Base-by-base conservation (phyloP, 2,888 invertebrate species). In the Pedicia rivosa region DNA sequence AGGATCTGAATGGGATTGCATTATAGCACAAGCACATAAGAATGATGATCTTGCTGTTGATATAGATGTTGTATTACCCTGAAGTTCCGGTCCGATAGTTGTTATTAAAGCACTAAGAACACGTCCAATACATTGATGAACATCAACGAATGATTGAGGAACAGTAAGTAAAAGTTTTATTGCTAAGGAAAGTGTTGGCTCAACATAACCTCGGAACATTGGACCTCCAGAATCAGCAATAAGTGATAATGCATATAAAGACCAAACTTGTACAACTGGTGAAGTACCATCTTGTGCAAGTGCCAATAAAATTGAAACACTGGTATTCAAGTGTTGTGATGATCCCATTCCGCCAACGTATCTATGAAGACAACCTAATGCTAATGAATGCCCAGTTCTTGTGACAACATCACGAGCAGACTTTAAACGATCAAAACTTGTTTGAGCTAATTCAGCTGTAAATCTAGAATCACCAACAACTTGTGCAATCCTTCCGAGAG, bases 191-290 rank as follows among this genome's bases (percentile, higher is more conserved):
- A 98, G 66, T 0, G 91, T 83, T 1, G 92, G 88, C 54, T 98
- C 97, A 13, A 97, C 94, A 61, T 92, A 98, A 17, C 88, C 78
- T 15, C 95, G 74, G 66, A 98, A 98, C 92, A 98, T 95, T 1
- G 98, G 97, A 0, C 98, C 98, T 2, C 97, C 94, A 0, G 95
- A 94, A 61, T 97, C 95, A 3, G 92, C 94, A 41, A 98, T 84
- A 43, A 97, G 70, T 1, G 92, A 86, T 16, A 98, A 64, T 0
- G 97, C 94, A 64, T 97, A 92, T 10, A 98, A 65, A 0, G 97
- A 83, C 97, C 97, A 98, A 22, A 92, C 86, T 72, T 97, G 97
- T n/a, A 95, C 86, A 43, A 91, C 82, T 0, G 91, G 86, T 19
- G 91, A 86, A 1, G 87, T 79, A 37, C 78, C 74, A 56, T 97